A percentile compares a stretch with the other conserved stretches of the same genome.
These are phyloP conservation scores for Crotophaga sulcirostris DNA, from an alignment of 2,113 vertebrate genomes.

Conservation along the genomic window DNA sequence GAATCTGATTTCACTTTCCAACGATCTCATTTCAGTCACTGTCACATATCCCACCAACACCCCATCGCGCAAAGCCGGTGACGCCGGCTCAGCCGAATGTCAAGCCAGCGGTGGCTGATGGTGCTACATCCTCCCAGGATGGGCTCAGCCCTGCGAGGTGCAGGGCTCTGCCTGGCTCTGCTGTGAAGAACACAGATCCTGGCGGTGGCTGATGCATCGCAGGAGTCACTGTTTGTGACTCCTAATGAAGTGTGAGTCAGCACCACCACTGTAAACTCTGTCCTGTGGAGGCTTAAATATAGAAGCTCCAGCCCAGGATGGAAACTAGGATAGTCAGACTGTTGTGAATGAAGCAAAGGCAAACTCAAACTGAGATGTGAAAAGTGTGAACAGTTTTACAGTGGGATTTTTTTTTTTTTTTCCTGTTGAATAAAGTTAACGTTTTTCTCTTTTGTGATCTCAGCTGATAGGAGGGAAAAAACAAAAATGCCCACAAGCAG, in stretches of 20 bases:
- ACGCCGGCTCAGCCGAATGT: rapidly evolving
- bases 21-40: neutral
- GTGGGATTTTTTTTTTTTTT: neutral
- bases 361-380: neutral
- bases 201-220: neutral
- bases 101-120: neutral
- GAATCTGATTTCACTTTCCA: conserved; percentile 28
- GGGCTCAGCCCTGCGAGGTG: neutral
- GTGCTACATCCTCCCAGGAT: neutral
- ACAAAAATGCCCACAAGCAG: neutral
- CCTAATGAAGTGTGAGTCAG: conserved; percentile 36
- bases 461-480: neutral
- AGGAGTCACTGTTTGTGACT: conserved; percentile 4
- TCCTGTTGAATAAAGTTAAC: neutral
- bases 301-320: neutral
- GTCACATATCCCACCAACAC: neutral
- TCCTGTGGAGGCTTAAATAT: neutral
- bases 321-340: neutral
- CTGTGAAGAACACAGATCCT: rapidly evolving
- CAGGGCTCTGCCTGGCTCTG: neutral
- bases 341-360: neutral
- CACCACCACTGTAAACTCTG: neutral
- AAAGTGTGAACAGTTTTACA: neutral
- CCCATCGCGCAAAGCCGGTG: neutral
- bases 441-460: neutral